phyloP scores from a whole-genome alignment of 1,140 invertebrate genomes.

The honey bee (Apis mellifera) region Amel_HAv3.1 CM009940.2:10298001-10298500 shows the following conservation, averaged over 20 bases:
- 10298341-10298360: conserved; percentile 28
- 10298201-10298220: not conserved
- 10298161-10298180: conserved; percentile 42
- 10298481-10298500: conserved; percentile 95
- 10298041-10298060: conserved; percentile 88
- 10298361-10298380: conserved; percentile 84
- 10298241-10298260: conserved; percentile 83
- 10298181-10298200: not conserved
- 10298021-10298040: conserved; percentile 95
- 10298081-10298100: conserved; percentile 85
- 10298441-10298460: conserved; percentile 96
- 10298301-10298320: conserved; percentile 56
- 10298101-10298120: conserved; percentile 33
- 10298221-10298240: conserved; percentile 15
- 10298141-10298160: conserved; percentile 25
- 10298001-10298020: conserved; percentile 93
- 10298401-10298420: conserved; percentile 96
- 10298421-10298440: conserved; percentile 90
- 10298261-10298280: conserved; percentile 91
- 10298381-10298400: conserved; percentile 94
- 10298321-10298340: conserved; percentile 28
- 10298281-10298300: conserved; percentile 87
- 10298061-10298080: conserved; percentile 84
- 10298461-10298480: conserved; percentile 92
- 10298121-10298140: not conserved